Conservation (phyloP, 1,140 invertebrate species). For the Stegodyphus mimosarum region DNA sequence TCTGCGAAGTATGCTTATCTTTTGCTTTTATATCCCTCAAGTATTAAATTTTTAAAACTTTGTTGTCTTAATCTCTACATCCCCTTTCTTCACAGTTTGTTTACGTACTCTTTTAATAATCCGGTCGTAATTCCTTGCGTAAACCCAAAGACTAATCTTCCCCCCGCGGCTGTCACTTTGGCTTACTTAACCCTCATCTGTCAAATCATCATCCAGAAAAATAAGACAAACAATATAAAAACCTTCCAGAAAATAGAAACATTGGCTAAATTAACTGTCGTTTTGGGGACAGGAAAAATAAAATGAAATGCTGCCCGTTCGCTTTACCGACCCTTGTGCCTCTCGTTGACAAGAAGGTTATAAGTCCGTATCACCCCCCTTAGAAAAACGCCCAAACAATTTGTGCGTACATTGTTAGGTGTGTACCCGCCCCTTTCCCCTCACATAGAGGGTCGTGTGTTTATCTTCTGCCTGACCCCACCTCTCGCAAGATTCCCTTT, state of each 20-base stretch:
- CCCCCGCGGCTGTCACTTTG: no score
- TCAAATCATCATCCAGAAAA: no score
- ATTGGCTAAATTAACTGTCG: conserved; percentile 23
- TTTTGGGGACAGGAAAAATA: background rate
- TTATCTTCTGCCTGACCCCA: conserved; percentile 33
- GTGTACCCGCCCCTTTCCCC: background rate
- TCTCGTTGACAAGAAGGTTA: conserved; percentile 40
- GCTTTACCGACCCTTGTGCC: background rate
- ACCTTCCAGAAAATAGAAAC: background rate
- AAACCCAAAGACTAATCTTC: no score
- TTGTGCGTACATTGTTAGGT: conserved; percentile 25
- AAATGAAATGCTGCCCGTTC: conserved; percentile 15
- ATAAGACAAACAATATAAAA: no score
- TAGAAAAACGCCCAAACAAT: conserved; percentile 26
- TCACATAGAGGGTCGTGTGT: conserved; percentile 11
- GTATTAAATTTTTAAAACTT: no score
- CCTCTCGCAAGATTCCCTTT: background rate
- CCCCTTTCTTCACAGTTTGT: no score
- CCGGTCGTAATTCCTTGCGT: no score
- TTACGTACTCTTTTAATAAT: no score
- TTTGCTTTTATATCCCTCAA: no score
- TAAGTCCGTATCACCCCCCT: conserved; percentile 7
- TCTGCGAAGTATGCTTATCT: no score
- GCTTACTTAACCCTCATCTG: no score
- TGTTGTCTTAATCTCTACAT: no score